A percentile compares a stretch with the other conserved stretches of the same genome.
phyloP scores from a whole-genome alignment of 2,113 vertebrate species.

The Limnothrissa miodon region DNA sequence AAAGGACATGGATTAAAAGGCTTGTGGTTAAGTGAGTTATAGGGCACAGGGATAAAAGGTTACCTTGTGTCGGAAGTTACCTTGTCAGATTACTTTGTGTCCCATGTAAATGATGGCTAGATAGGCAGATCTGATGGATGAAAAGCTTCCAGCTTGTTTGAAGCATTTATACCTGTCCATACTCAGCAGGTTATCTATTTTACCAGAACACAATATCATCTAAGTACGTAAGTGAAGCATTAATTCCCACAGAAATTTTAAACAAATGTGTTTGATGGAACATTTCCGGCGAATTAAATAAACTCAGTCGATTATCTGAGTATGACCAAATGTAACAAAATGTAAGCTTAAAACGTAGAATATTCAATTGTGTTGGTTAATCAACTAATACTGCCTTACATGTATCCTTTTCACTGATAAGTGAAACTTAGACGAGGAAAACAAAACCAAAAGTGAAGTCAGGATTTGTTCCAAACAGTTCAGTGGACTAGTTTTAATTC shows the following conservation, averaged over 20 bases:
- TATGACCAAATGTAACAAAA: not conserved
- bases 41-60: not conserved
- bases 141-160: not conserved
- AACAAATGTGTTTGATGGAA: not conserved
- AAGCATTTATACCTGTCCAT: not conserved
- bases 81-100: not conserved
- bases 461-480: no score
- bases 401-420: not conserved
- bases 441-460: not conserved
- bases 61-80: not conserved
- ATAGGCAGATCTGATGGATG: not conserved
- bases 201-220: not conserved
- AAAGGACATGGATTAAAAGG: not conserved
- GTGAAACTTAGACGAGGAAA: not conserved
- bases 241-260: not conserved
- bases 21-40: not conserved
- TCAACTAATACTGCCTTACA: not conserved
- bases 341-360: not conserved
- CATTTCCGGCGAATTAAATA: not conserved
- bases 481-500: no score
- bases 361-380: not conserved
- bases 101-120: not conserved
- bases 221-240: not conserved
- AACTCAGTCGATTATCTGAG: not conserved
- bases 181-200: not conserved